Percentiles rank a stretch among this genome's conserved stretches.
Evolutionary conservation across 2,113 vertebrate species (phyloP).

Genomic region (Callithrix jacchus): DNA sequence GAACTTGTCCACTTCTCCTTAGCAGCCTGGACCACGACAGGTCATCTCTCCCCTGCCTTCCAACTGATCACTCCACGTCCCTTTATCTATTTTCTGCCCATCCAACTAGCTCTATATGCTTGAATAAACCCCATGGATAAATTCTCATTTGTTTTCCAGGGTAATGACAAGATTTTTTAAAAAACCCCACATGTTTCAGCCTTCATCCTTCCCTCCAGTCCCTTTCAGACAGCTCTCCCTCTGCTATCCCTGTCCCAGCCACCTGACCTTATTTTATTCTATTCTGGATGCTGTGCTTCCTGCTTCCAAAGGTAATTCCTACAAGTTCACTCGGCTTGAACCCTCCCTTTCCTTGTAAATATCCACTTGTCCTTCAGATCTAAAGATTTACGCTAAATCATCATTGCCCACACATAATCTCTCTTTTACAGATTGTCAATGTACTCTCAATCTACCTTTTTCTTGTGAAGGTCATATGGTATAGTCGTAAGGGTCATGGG

Average conservation of each 20-base stretch:
- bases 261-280: not conserved
- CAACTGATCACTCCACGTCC: not conserved
- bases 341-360: not conserved
- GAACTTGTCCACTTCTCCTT: not conserved
- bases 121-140: not conserved
- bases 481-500: not conserved
- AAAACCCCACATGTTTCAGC: not conserved
- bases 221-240: not conserved
- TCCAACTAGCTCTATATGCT: not conserved
- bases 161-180: not conserved
- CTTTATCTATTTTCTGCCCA: not conserved
- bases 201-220: not conserved
- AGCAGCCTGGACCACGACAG: not conserved
- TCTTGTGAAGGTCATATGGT: no score
- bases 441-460: not conserved
- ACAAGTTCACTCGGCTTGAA: not conserved
- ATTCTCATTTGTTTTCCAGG: not conserved
- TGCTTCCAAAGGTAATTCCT: not conserved
- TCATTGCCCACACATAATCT: not conserved
- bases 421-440: not conserved
- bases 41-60: not conserved
- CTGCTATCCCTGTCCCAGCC: not conserved
- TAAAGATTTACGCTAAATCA: not conserved
- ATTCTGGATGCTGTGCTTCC: not conserved
- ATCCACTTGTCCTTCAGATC: not conserved